Percentiles rank a stretch among this genome's conserved stretches.
phyloP scores from a whole-genome alignment of 2,113 vertebrate species.

The Pituophis catenifer region DNA sequence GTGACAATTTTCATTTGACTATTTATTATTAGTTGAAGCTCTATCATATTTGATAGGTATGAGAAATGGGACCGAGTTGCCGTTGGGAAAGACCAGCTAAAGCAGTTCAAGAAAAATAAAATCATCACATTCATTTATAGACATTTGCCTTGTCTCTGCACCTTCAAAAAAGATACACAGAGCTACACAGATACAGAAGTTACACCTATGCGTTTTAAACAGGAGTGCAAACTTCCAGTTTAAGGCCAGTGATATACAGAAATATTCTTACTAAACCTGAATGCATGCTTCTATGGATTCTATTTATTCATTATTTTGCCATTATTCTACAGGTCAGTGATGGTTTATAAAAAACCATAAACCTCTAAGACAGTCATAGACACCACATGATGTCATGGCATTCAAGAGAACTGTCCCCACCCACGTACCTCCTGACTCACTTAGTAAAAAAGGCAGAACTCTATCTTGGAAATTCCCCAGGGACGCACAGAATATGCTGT shows the following conservation, averaged over 20 bases:
- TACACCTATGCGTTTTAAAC: neutral
- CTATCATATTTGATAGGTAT: neutral
- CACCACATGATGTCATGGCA: slow-evolving; percentile 55
- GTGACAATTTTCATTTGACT: neutral
- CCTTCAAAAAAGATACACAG: neutral
- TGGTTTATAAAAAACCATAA: slow-evolving; percentile 16
- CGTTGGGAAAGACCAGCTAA: neutral
- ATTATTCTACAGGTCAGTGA: neutral
- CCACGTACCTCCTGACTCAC: slow-evolving; percentile 66
- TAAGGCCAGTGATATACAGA: neutral
- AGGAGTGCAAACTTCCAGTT: neutral
- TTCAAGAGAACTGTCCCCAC: slow-evolving; percentile 73
- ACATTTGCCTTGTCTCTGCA: neutral
- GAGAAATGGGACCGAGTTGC: neutral
- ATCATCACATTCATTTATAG: neutral
- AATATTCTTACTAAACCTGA: neutral
- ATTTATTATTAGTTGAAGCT: neutral
- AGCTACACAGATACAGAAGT: too few relatives aligned
- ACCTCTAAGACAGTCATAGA: slow-evolving; percentile 33
- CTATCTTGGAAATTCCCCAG: slow-evolving; percentile 74
- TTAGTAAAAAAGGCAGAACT: slow-evolving; percentile 14
- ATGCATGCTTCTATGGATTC: neutral
- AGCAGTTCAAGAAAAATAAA: neutral
- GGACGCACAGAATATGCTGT: slow-evolving; percentile 60
- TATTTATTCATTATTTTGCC: neutral